Conservation (phyloP, 64 coral and sea anemone species). For the Montipora efflorescens region DNA sequence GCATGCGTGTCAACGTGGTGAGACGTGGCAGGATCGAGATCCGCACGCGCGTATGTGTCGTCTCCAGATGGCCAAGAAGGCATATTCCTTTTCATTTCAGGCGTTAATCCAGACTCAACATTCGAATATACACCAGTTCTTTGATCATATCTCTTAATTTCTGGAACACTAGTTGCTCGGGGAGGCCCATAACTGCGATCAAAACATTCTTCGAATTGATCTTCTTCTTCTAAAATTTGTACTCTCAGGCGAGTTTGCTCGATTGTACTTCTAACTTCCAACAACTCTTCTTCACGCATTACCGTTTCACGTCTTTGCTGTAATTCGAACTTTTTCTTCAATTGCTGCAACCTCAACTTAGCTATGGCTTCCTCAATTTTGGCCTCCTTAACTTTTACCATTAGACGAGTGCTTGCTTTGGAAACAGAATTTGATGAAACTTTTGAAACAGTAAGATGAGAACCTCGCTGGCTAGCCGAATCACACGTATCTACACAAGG, state of each 20-base stretch:
- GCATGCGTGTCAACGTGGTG: neutral
- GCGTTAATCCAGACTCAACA: neutral
- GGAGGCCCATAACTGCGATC: neutral
- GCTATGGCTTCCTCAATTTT: neutral
- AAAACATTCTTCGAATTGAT: neutral
- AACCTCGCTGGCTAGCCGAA: neutral
- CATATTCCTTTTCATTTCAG: neutral
- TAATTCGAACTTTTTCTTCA: neutral
- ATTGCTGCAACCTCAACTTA: conserved; percentile 19
- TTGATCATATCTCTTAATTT: neutral
- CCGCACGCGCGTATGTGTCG: neutral
- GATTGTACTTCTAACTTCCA: neutral
- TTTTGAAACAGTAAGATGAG: neutral
- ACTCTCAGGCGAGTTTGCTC: neutral
- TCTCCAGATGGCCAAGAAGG: neutral
- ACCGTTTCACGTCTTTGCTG: neutral
- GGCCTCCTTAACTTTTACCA: neutral
- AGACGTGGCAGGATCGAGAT: neutral
- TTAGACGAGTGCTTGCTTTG: neutral
- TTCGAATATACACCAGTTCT: neutral
- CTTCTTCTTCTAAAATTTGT: neutral
- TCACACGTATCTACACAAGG: neutral
- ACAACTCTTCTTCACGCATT: neutral
- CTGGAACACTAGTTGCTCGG: neutral
- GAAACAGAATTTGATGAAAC: neutral